Evolutionary conservation across 2,888 invertebrate species (phyloP).

Genomic region (Drosophila crucigera): DNA sequence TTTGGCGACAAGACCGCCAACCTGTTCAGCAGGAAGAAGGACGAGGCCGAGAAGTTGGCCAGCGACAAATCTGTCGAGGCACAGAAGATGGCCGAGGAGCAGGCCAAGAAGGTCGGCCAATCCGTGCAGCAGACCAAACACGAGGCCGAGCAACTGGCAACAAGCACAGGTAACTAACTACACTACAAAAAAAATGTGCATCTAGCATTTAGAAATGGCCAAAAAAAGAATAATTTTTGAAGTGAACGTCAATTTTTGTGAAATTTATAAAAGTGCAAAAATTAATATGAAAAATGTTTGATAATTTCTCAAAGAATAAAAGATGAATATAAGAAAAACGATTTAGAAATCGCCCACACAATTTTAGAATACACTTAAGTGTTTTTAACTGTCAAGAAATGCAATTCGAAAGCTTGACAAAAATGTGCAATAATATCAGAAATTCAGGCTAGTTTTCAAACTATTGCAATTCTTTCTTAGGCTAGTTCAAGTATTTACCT

Average conservation of each 20-base stretch:
- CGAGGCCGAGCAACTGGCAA: constrained; percentile 86
- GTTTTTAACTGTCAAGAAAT: too few relatives aligned
- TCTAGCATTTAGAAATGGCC: too few relatives aligned
- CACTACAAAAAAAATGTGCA: too few relatives aligned
- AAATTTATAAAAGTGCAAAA: not conserved
- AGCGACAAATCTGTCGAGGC: constrained; percentile 88
- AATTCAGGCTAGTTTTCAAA: not conserved
- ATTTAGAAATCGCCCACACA: too few relatives aligned
- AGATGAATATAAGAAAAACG: too few relatives aligned
- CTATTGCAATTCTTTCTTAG: not conserved
- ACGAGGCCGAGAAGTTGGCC: constrained; percentile 89
- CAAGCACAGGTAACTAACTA: constrained; percentile 84
- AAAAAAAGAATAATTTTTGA: not conserved
- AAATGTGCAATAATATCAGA: not conserved
- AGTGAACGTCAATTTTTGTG: not conserved
- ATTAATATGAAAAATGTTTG: not conserved
- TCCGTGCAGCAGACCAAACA: constrained; percentile 87
- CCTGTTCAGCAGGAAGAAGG: constrained; percentile 90
- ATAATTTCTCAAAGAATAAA: too few relatives aligned
- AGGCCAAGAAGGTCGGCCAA: constrained; percentile 88
- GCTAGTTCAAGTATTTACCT: not conserved
- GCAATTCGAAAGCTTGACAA: not conserved
- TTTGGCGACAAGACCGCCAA: constrained; percentile 90
- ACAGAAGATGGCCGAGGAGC: constrained; percentile 88
- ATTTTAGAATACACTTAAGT: too few relatives aligned